phyloP scores from a whole-genome alignment of 2,888 invertebrate species.

The Eueremaeus valkanovi region DNA sequence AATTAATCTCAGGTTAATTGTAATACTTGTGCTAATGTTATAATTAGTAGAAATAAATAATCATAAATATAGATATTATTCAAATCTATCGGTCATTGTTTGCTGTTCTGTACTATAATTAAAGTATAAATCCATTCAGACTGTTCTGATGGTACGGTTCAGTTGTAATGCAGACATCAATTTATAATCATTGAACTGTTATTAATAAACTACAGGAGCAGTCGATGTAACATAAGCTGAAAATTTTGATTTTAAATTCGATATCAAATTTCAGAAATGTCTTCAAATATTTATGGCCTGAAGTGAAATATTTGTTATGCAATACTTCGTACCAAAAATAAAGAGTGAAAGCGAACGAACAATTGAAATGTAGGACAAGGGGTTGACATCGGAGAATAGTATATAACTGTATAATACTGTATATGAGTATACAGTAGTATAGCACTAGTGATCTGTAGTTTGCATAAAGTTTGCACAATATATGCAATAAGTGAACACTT shows the following conservation, averaged over 20 bases:
- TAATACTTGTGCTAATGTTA: no score
- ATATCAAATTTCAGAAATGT: slow-evolving; percentile 33
- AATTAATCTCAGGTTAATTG: no score
- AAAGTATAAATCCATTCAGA: neutral
- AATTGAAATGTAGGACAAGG: slow-evolving; percentile 31
- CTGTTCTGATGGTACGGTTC: neutral
- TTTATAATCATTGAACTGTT: slow-evolving; percentile 34
- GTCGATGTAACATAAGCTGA: slow-evolving; percentile 11
- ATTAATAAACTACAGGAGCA: slow-evolving; percentile 19
- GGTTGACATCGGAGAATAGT: slow-evolving; percentile 6
- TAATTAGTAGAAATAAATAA: no score
- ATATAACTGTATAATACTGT: neutral
- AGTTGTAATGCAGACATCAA: neutral
- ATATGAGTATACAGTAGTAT: neutral
- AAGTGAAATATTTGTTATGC: slow-evolving; percentile 29
- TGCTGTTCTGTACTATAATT: neutral
- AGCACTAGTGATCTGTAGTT: neutral
- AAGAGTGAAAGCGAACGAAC: slow-evolving; percentile 14
- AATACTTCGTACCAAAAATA: slow-evolving; percentile 2
- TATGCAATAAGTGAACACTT: neutral
- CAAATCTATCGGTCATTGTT: no score
- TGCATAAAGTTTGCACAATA: no score
- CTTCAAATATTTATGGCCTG: slow-evolving; percentile 20
- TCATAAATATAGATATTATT: no score
- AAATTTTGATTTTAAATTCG: slow-evolving; percentile 21